phyloP scores from a whole-genome alignment of 2,113 vertebrate genomes.

The Siniperca knerii region DNA sequence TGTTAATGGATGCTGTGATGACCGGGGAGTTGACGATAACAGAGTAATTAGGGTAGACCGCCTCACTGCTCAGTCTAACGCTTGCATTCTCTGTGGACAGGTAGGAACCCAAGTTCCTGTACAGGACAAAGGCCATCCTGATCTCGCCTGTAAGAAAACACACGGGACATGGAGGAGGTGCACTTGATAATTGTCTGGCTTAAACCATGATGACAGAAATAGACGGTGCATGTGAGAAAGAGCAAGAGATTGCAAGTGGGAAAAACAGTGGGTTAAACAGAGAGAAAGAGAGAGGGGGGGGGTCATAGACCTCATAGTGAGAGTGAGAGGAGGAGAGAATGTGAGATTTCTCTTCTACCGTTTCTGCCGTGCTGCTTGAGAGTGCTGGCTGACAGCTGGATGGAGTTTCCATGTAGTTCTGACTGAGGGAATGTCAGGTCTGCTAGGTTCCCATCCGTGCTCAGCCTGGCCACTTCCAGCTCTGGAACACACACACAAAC shows the following conservation, averaged over 20 bases:
- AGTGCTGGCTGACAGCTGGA: slow-evolving; percentile 96
- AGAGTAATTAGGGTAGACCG: slow-evolving; percentile 95
- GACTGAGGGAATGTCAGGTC: slow-evolving; percentile 96
- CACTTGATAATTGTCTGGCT: slow-evolving; percentile 21
- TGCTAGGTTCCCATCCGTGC: slow-evolving; percentile 94
- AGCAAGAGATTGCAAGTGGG: background rate
- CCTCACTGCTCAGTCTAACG: slow-evolving; percentile 92
- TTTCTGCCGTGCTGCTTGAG: slow-evolving; percentile 97
- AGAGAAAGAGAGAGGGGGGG: slow-evolving; percentile 10
- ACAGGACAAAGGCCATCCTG: slow-evolving; percentile 95
- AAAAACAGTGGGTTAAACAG: background rate
- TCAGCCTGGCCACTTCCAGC: slow-evolving; percentile 95
- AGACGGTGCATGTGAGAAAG: background rate
- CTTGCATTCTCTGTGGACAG: slow-evolving; percentile 98
- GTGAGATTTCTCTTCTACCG: slow-evolving; percentile 84
- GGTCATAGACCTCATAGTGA: slow-evolving; percentile 16
- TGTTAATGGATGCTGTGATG: slow-evolving; percentile 97
- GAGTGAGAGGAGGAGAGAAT: slow-evolving; percentile 19
- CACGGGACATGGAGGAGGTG: background rate
- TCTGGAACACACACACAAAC: slow-evolving; percentile 76
- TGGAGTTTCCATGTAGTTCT: slow-evolving; percentile 90
- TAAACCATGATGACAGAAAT: slow-evolving; percentile 18
- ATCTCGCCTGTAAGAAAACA: slow-evolving; percentile 90
- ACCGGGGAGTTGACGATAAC: slow-evolving; percentile 98
- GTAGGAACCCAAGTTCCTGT: slow-evolving; percentile 96